Percentiles rank a stretch among this genome's conserved stretches.
phyloP scores from a whole-genome alignment of 2,113 vertebrate genomes.

The Serinus canaria region DNA sequence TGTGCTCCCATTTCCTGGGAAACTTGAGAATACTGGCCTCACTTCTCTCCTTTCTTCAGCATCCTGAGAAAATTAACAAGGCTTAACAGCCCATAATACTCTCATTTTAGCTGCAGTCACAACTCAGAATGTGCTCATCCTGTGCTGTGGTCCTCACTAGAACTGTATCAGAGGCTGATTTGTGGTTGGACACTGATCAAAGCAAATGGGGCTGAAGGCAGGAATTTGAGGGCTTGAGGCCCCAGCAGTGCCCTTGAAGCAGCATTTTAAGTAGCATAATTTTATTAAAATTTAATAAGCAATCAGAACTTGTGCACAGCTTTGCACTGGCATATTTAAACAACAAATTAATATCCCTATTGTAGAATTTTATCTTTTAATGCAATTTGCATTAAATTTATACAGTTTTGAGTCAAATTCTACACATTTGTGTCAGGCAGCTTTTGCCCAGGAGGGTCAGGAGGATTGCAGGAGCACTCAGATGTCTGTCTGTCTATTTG shows the following conservation, averaged over 20 bases:
- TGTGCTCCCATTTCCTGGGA: background rate
- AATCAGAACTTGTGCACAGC: background rate
- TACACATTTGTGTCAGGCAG: background rate
- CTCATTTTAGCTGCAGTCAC: background rate
- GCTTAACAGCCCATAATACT: background rate
- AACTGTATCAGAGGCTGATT: background rate
- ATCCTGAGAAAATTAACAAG: slow-evolving; percentile 1
- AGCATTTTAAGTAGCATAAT: background rate
- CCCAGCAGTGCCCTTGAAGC: background rate
- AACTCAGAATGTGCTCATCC: background rate
- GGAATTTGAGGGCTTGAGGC: background rate
- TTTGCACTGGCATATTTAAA: background rate
- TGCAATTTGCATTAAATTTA: background rate
- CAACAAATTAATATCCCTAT: background rate
- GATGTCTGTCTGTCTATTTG: background rate
- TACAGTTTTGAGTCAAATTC: background rate
- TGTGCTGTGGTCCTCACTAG: background rate
- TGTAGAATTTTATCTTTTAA: background rate
- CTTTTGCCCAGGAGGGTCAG: background rate
- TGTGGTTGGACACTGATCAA: background rate
- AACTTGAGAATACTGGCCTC: background rate
- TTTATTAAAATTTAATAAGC: slow-evolving; percentile 9
- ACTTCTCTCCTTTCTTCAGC: background rate
- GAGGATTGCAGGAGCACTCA: background rate
- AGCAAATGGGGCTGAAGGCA: background rate